phyloP scores from a whole-genome alignment of 2,113 vertebrate species.

The Cololabis saira region DNA sequence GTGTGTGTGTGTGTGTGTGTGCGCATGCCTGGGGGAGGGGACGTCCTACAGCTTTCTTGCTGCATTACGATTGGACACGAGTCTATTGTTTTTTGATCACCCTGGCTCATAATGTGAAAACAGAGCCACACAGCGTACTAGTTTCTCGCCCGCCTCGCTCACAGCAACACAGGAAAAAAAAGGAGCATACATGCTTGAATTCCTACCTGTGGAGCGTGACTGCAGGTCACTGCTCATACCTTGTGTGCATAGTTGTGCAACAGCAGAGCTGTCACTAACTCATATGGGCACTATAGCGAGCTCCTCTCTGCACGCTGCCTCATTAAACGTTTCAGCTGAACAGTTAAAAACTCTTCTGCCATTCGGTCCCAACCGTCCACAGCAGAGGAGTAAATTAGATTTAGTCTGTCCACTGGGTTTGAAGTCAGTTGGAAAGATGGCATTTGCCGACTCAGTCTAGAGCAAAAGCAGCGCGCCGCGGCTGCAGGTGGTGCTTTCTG shows the following conservation, averaged over 20 bases:
- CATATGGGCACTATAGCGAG: slow-evolving; percentile 16
- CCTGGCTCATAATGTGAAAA: neutral
- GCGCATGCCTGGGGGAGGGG: slow-evolving; percentile 2
- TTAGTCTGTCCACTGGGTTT: slow-evolving; percentile 51
- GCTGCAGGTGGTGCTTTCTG: slow-evolving; percentile 54
- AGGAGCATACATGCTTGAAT: neutral
- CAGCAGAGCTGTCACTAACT: slow-evolving; percentile 43
- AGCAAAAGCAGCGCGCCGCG: slow-evolving; percentile 13
- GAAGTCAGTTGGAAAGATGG: slow-evolving; percentile 62
- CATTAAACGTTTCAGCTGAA: slow-evolving; percentile 64
- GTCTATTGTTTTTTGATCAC: slow-evolving; percentile 17
- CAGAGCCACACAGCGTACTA: neutral
- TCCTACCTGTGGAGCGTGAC: slow-evolving; percentile 27
- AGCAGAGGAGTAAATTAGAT: slow-evolving; percentile 53
- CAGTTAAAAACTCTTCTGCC: slow-evolving; percentile 54
- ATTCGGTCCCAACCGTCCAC: slow-evolving; percentile 31
- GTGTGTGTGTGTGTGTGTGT: slow-evolving; percentile 13
- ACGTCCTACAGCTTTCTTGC: slow-evolving; percentile 13
- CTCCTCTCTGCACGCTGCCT: slow-evolving; percentile 48
- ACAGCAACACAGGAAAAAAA: neutral
- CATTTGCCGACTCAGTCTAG: slow-evolving; percentile 35
- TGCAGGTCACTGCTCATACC: slow-evolving; percentile 56
- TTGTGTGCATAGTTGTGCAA: slow-evolving; percentile 35
- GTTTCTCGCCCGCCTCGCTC: neutral
- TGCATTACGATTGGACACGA: slow-evolving; percentile 22